Percentiles rank a stretch among this genome's conserved stretches.
Evolutionary conservation across 2,888 invertebrate genomes (phyloP).

Genomic region (Aphrophora alni): DNA sequence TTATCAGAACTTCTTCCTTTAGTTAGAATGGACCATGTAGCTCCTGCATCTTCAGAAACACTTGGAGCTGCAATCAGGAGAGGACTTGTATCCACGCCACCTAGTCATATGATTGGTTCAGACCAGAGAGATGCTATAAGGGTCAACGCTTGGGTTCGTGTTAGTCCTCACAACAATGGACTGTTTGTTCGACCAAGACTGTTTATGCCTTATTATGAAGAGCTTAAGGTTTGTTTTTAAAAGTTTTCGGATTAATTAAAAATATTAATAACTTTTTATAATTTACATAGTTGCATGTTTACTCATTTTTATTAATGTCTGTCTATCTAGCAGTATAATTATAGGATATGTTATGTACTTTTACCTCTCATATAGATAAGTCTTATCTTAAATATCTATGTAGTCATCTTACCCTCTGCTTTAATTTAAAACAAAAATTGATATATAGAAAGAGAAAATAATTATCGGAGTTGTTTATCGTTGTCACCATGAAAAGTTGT

Average conservation of each 20-base stretch:
- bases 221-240: constrained; percentile 77
- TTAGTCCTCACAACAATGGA: constrained; percentile 69
- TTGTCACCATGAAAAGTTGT: too few species aligned
- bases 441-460: too few species aligned
- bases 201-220: constrained; percentile 95
- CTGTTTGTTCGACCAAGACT: constrained; percentile 83
- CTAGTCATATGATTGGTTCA: constrained; percentile 80
- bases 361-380: too few species aligned
- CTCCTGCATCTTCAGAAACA: constrained; percentile 83
- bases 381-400: too few species aligned
- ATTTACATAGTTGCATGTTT: neutral
- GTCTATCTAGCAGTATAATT: neutral
- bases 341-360: neutral
- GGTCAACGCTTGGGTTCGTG: constrained; percentile 81
- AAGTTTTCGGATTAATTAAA: too few species aligned
- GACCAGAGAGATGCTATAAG: constrained; percentile 55
- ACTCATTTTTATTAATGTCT: neutral
- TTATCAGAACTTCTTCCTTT: constrained; percentile 83
- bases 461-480: too few species aligned
- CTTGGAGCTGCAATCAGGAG: constrained; percentile 73
- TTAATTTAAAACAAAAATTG: too few species aligned
- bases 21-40: constrained; percentile 87
- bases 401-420: too few species aligned
- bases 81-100: constrained; percentile 81
- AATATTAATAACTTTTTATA: neutral